Percentiles rank a stretch among this genome's conserved stretches.
Conservation (phyloP, 2,797 vertebrate species). For the Menidia menidia region DNA sequence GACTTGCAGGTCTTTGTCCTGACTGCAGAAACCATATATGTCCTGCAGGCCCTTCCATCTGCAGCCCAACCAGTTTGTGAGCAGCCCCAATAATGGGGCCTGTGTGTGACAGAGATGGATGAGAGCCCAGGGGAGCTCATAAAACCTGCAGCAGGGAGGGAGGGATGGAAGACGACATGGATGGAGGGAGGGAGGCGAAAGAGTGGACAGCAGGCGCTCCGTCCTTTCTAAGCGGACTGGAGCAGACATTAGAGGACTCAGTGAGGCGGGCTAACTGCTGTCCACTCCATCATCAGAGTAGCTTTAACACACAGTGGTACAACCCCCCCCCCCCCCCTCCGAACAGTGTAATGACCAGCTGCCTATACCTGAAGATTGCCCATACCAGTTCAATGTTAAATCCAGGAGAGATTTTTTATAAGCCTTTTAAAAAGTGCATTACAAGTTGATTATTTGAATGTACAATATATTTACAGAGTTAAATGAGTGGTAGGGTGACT, state of each 20-base stretch:
- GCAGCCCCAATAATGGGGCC: conserved; percentile 85
- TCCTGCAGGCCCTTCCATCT: conserved; percentile 85
- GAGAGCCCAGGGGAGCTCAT: conserved; percentile 88
- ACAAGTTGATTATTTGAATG: conserved; percentile 12
- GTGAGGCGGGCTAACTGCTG: conserved; percentile 80
- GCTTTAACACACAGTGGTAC: conserved; percentile 55
- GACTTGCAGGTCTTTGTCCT: conserved; percentile 78
- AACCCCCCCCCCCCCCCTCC: conserved; percentile 26
- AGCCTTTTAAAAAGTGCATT: conserved; percentile 26
- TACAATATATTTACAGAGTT: conserved; percentile 20
- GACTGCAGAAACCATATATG: conserved; percentile 79
- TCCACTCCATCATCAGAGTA: conserved; percentile 81
- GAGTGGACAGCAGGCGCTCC: conserved; percentile 84
- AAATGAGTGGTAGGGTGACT: conserved; percentile 40
- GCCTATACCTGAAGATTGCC: conserved; percentile 36
- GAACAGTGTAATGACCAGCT: conserved; percentile 59
- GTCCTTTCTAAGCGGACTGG: conserved; percentile 75
- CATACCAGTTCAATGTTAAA: conserved; percentile 48
- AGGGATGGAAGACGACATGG: conserved; percentile 56
- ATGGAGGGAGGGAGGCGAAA: conserved; percentile 55
- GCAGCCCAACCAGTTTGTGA: conserved; percentile 81
- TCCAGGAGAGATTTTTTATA: conserved; percentile 39
- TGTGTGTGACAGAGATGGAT: conserved; percentile 89
- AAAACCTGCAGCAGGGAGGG: conserved; percentile 83
- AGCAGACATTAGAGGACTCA: conserved; percentile 82